Percentiles rank a stretch among this genome's conserved stretches.
These are phyloP conservation scores for Drosophila vallismaia DNA, from an alignment of 2,888 invertebrate genomes.

Conservation along the genomic window DNA sequence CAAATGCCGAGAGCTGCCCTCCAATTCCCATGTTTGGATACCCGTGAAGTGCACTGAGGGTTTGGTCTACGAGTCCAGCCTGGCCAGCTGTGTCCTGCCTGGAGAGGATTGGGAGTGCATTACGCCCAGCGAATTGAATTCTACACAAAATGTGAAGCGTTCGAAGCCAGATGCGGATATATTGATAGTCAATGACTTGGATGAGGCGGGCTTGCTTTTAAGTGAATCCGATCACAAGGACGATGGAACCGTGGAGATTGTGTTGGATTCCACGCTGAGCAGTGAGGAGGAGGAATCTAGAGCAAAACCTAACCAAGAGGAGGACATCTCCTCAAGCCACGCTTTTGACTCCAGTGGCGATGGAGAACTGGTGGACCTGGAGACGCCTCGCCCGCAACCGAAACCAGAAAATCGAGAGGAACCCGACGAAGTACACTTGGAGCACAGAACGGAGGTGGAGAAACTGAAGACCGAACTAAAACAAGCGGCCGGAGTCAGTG, in stretches of 20 bases:
- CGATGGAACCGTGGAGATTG: constrained; percentile 72
- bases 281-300: constrained; percentile 62
- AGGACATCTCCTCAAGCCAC: constrained; percentile 46
- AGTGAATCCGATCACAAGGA: constrained; percentile 38
- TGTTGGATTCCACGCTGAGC: constrained; percentile 56
- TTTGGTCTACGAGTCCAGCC: constrained; percentile 81
- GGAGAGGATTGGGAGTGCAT: constrained; percentile 84
- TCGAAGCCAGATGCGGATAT: constrained; percentile 55
- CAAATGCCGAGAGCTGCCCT: constrained; percentile 79
- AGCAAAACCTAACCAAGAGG: constrained; percentile 14
- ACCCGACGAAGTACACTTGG: constrained; percentile 12
- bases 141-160: constrained; percentile 18
- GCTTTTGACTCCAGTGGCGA: constrained; percentile 81
- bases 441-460: constrained; percentile 25
- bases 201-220: constrained; percentile 53
- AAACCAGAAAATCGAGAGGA: constrained; percentile 66
- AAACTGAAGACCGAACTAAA: constrained; percentile 39
- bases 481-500: constrained; percentile 30
- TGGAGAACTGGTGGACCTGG: constrained; percentile 73
- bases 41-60: constrained; percentile 82
- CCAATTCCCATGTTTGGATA: constrained; percentile 81
- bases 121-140: constrained; percentile 60
- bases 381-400: constrained; percentile 41
- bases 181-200: constrained; percentile 63
- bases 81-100: constrained; percentile 83